phyloP scores from a whole-genome alignment of 2,888 invertebrate species.

The Drosophila engyochracea region DNA sequence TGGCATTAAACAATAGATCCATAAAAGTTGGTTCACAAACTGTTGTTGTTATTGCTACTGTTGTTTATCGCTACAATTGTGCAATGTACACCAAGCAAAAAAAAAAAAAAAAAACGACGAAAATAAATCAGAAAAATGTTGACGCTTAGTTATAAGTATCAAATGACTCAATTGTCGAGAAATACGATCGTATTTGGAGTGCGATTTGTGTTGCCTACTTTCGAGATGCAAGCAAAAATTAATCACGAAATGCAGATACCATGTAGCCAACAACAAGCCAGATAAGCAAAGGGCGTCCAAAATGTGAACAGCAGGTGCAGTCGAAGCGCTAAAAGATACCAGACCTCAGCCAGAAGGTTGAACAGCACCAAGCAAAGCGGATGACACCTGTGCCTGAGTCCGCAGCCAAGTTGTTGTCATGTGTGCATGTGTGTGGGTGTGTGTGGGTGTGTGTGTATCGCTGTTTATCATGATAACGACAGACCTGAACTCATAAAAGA shows the following conservation, averaged over 20 bases:
- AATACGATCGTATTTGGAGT: slow-evolving; percentile 21
- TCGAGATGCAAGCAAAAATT: slow-evolving; percentile 1
- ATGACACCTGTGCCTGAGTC: slow-evolving; percentile 72
- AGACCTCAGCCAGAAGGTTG: slow-evolving; percentile 6
- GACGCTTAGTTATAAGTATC: slow-evolving; percentile 47
- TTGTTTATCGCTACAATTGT: slow-evolving; percentile 31
- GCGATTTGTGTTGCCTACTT: slow-evolving; percentile 30
- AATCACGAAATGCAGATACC: slow-evolving; percentile 10
- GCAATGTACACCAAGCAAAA: slow-evolving; percentile 51
- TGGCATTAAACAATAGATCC: slow-evolving; percentile 38
- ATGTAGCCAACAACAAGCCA: background rate
- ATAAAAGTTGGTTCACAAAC: slow-evolving; percentile 23
- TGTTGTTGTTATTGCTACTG: slow-evolving; percentile 10
- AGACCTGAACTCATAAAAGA: slow-evolving; percentile 36
- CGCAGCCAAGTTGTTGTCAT: background rate
- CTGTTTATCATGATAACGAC: slow-evolving; percentile 76
- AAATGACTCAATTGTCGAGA: slow-evolving; percentile 40
- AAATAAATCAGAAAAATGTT: slow-evolving; percentile 71
- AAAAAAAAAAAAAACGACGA: slow-evolving; percentile 43
- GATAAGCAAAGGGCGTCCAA: background rate
- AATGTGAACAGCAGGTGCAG: slow-evolving; percentile 47
- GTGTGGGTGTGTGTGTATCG: slow-evolving; percentile 12
- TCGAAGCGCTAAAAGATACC: slow-evolving; percentile 26
- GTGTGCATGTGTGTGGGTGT: background rate
- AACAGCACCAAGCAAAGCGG: slow-evolving; percentile 57